Conservation (phyloP, 2,888 invertebrate species). For the Drosophila greeni region DNA sequence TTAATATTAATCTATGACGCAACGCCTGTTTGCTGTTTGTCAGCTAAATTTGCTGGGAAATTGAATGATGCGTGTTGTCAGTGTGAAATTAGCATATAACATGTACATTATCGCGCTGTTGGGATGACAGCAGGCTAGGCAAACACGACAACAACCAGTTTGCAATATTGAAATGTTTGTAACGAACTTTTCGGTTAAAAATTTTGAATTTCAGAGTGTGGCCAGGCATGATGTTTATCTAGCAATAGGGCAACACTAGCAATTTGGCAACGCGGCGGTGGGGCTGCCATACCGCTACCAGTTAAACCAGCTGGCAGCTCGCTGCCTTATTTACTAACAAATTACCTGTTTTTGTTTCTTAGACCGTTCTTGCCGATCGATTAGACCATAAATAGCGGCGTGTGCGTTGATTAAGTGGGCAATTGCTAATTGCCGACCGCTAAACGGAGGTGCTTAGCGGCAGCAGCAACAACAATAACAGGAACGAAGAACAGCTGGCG, state of each 20-base stretch:
- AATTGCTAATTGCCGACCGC: constrained; percentile 11
- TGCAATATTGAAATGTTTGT: constrained; percentile 2
- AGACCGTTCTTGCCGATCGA: constrained; percentile 9
- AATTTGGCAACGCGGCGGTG: constrained; percentile 8
- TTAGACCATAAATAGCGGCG: constrained; percentile 12
- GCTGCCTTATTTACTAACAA: constrained; percentile 21
- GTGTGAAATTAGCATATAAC: constrained; percentile 36
- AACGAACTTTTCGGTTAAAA: neutral
- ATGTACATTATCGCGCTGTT: constrained; percentile 20
- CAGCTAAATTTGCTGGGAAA: constrained; percentile 50
- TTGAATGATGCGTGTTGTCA: constrained; percentile 42
- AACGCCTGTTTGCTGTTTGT: constrained; percentile 60
- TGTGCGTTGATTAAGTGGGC: constrained; percentile 16
- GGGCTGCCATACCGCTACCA: constrained; percentile 1
- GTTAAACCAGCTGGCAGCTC: neutral
- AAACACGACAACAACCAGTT: constrained; percentile 7
- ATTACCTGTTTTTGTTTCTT: constrained; percentile 10
- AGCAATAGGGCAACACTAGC: neutral
- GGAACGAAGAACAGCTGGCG: constrained; percentile 19
- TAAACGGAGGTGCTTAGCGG: constrained; percentile 8
- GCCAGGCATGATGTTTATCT: neutral
- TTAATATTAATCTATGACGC: constrained; percentile 61
- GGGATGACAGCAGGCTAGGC: constrained; percentile 3
- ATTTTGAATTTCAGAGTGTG: constrained; percentile 16
- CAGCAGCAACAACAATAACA: neutral